A percentile compares a stretch with the other conserved stretches of the same genome.
Evolutionary conservation across 2,888 invertebrate species (phyloP).

Genomic region (Junonia oenone): DNA sequence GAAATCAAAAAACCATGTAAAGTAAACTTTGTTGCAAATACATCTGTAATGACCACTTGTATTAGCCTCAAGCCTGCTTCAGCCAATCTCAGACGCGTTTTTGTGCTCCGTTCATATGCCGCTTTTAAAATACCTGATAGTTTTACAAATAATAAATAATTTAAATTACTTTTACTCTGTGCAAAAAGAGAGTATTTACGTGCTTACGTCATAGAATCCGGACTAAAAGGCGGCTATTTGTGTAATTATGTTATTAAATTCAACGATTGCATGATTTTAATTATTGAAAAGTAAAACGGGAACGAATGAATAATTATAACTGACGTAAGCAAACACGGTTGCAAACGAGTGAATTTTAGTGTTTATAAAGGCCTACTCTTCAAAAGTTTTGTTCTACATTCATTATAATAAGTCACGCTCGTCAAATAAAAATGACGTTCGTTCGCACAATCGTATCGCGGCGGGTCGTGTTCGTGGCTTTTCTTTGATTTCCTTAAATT

Average conservation of each 20-base stretch:
- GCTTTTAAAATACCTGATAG: not conserved
- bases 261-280: constrained; percentile 23
- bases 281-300: constrained; percentile 25
- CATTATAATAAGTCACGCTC: constrained; percentile 42
- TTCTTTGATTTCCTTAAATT: constrained; percentile 72
- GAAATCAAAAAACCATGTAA: constrained; percentile 12
- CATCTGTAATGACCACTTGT: constrained; percentile 8
- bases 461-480: constrained; percentile 44
- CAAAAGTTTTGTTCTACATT: constrained; percentile 30
- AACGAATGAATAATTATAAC: constrained; percentile 21
- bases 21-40: constrained; percentile 13
- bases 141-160: constrained; percentile 1
- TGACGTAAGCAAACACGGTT: constrained; percentile 20
- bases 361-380: constrained; percentile 4
- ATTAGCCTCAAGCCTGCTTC: not conserved
- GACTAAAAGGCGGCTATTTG: constrained; percentile 12
- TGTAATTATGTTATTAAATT: constrained; percentile 23
- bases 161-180: constrained; percentile 1
- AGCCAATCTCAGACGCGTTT: not conserved
- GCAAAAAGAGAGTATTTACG: not conserved
- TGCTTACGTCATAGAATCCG: constrained; percentile 9
- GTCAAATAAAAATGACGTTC: constrained; percentile 24
- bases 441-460: constrained; percentile 36
- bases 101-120: not conserved
- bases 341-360: constrained; percentile 9